These are phyloP conservation scores for Coleophora deauratella DNA, from an alignment of 2,888 invertebrate species.

Conservation along the genomic window DNA sequence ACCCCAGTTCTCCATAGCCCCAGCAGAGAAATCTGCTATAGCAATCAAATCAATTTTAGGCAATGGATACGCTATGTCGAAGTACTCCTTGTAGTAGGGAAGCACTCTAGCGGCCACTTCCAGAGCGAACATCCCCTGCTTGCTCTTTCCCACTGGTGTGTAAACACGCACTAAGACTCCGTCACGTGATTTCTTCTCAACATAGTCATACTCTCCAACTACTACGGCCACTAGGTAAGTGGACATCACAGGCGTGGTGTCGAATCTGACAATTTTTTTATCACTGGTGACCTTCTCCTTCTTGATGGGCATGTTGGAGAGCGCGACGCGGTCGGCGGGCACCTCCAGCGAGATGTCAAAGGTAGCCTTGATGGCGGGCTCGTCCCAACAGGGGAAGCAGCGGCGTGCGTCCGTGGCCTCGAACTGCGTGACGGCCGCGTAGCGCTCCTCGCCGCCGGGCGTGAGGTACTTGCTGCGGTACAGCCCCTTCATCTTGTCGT, in stretches of 20 bases:
- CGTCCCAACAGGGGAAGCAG: conserved; percentile 99
- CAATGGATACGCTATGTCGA: conserved; percentile 94
- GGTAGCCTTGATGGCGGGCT: conserved; percentile 95
- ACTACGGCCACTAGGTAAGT: conserved; percentile 96
- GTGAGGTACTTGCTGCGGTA: conserved; percentile 91
- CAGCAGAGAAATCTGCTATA: conserved; percentile 95
- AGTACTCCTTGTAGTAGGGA: conserved; percentile 96
- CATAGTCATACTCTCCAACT: conserved; percentile 95
- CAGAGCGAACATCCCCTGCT: conserved; percentile 93
- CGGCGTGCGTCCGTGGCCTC: conserved; percentile 92
- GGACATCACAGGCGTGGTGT: conserved; percentile 93
- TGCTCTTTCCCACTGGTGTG: conserved; percentile 91
- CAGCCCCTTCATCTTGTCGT: conserved; percentile 96
- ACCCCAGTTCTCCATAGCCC: conserved; percentile 99
- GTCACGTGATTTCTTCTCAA: conserved; percentile 88
- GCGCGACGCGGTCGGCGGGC: conserved; percentile 85
- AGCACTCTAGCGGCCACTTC: conserved; percentile 94
- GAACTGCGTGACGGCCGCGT: conserved; percentile 94
- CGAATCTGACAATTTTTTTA: conserved; percentile 79
- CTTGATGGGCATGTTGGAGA: conserved; percentile 92
- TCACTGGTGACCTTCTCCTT: conserved; percentile 57
- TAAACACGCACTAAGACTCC: conserved; percentile 88
- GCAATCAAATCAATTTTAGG: conserved; percentile 98
- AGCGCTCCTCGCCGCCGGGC: conserved; percentile 82
- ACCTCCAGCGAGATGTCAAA: conserved; percentile 92